Evolutionary conservation across 2,888 invertebrate species (phyloP), one percentile per base, ranked within the genome.

Genomic region (Tenthredo scrophulariae): DNA sequence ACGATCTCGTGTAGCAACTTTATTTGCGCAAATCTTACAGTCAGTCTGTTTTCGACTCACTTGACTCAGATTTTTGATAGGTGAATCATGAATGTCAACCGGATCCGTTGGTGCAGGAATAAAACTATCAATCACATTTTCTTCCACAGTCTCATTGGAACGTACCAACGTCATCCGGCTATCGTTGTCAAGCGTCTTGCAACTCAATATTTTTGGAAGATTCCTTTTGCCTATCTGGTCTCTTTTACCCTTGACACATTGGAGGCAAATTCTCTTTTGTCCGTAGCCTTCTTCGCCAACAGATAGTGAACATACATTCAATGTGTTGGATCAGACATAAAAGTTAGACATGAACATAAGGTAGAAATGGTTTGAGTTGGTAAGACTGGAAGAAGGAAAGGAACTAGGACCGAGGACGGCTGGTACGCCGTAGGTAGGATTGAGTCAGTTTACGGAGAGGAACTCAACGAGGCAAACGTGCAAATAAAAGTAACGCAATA

Each of bases 121-220:
- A 74, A 74, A 10, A 40, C n/a, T 43, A 9, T 9, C 43, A 43
- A 22, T 22, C 0, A 74, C 10, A 74, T 22, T 74, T 40, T 74
- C 13, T 13, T 43, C 10, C 22, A 10, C 22, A 74, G n/a, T 22
- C 7, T 37, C 43, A 74, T 74, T 22, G 74, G 74, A 43, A 37
- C 74, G 74, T n/a, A 74, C 0, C 22, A 74, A 74, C n/a, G n/a
- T 74, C 22, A 74, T 74, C 2, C 43, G 74, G 40, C n/a, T 37
- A 43, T 43, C 40, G 2, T 74, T 43, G n/a, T 43, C 26, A 74
- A 74, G n/a, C 74, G 26, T 74, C 43, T 43, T 22, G 22, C 0
- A 18, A 43, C 74, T 74, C 74, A 74, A 74, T 26, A 74, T 43
- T 43, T 74, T 74, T n/a, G 74, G 74, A 74, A 43, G 40, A 74